A percentile compares a stretch with the other conserved stretches of the same genome.
Conservation (phyloP, 2,113 vertebrate species). For the Oreocharis arfaki region DNA sequence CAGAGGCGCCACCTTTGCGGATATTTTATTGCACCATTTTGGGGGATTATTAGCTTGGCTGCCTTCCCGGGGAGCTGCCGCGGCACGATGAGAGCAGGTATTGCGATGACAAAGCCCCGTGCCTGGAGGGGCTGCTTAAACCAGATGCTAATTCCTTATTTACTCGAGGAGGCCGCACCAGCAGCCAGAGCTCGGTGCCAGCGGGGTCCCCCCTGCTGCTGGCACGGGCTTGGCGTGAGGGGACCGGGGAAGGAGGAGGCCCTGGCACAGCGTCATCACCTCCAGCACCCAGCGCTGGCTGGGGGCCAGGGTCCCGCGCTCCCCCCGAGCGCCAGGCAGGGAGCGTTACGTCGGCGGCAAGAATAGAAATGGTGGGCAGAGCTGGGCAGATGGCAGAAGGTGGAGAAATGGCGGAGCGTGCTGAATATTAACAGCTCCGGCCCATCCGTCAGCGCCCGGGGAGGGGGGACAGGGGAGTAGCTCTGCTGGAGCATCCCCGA, state of each 20-base stretch:
- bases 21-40: conserved; percentile 7
- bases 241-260: not conserved
- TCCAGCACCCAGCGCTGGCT: not conserved
- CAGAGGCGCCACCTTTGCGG: not conserved
- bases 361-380: conserved; percentile 68
- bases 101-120: not conserved
- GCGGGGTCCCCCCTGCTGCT: not conserved
- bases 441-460: not conserved
- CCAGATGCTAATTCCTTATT: conserved; percentile 26
- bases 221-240: not conserved
- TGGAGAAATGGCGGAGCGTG: conserved; percentile 55
- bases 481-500: not conserved
- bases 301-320: conserved; percentile 12
- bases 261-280: not conserved
- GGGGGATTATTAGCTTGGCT: conserved; percentile 51
- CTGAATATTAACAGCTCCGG: conserved; percentile 58
- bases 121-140: conserved; percentile 11
- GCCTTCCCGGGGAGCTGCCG: not conserved
- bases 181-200: not conserved
- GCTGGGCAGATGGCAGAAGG: conserved; percentile 68
- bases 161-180: not conserved
- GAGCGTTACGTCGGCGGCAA: conserved; percentile 33
- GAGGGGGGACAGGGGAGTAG: not conserved
- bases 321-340: conserved; percentile 1
- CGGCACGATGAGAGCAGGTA: conserved; percentile 22